Conservation (phyloP, 2,113 vertebrate species). For the Gallinago undulata region DNA sequence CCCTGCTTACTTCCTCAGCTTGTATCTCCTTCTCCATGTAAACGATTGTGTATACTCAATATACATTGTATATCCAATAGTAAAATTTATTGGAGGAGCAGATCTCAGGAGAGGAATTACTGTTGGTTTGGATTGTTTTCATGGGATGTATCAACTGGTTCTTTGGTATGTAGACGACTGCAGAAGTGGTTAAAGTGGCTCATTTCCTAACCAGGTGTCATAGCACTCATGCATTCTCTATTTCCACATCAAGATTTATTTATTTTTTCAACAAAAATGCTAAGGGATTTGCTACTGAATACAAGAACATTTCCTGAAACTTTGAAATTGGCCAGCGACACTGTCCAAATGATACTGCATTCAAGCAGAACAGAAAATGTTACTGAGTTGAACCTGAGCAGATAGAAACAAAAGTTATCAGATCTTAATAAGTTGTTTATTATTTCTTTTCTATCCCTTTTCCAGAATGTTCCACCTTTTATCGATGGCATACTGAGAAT, state of each 20-base stretch:
- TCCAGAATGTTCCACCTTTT: constrained; percentile 62
- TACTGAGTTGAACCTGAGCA: not conserved
- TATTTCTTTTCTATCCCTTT: not conserved
- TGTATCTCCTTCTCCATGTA: not conserved
- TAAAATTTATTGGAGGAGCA: not conserved
- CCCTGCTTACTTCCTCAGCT: not conserved
- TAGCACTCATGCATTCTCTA: not conserved
- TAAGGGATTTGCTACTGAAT: not conserved
- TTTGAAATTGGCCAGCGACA: not conserved
- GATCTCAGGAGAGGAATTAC: not conserved
- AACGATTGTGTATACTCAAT: not conserved
- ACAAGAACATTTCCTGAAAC: not conserved
- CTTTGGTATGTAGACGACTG: not conserved
- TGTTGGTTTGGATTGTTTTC: not conserved
- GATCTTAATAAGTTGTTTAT: not conserved
- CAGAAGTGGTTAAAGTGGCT: not conserved
- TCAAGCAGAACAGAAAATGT: not conserved
- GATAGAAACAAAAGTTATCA: not conserved
- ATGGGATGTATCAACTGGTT: not conserved
- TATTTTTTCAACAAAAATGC: not conserved
- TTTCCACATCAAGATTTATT: not conserved
- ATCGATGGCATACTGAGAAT: constrained; percentile 72
- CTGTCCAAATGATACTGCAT: not conserved
- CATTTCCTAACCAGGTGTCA: not conserved
- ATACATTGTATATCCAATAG: not conserved